Conservation (phyloP, 1,140 invertebrate genomes). For the Araneus ventricosus region DNA sequence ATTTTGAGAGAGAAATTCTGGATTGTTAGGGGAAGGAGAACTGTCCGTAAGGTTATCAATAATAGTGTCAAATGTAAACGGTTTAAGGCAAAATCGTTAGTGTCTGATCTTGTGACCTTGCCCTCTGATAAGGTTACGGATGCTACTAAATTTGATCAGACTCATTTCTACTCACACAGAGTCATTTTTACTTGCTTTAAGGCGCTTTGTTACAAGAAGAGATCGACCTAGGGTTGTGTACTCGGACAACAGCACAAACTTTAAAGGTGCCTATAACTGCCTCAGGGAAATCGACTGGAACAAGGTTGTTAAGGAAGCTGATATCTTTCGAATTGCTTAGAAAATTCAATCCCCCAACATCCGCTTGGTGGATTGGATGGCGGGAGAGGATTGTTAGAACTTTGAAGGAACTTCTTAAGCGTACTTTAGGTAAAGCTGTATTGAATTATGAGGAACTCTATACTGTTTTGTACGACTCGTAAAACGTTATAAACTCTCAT, state of each 20-base stretch:
- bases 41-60: neutral
- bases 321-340: neutral
- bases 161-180: conserved; percentile 76
- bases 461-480: conserved; percentile 72
- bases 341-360: conserved; percentile 14
- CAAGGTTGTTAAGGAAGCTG: neutral
- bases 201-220: conserved; percentile 79
- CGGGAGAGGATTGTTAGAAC: conserved; percentile 47
- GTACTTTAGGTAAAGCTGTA: neutral
- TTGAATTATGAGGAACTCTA: conserved; percentile 66
- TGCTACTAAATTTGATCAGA: too few species aligned
- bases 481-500: conserved; percentile 74
- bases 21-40: conserved; percentile 34
- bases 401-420: conserved; percentile 29
- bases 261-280: conserved; percentile 77
- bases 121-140: too few species aligned
- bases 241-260: conserved; percentile 80
- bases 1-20: conserved; percentile 45
- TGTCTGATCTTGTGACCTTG: neutral
- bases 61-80: neutral
- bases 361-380: neutral
- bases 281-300: neutral
- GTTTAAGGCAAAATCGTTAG: neutral
- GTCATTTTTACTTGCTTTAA: conserved; percentile 79
- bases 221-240: conserved; percentile 78